Evolutionary conservation across 92 coral and sea anemone species (phyloP).

Genomic region (Porites divaricata): DNA sequence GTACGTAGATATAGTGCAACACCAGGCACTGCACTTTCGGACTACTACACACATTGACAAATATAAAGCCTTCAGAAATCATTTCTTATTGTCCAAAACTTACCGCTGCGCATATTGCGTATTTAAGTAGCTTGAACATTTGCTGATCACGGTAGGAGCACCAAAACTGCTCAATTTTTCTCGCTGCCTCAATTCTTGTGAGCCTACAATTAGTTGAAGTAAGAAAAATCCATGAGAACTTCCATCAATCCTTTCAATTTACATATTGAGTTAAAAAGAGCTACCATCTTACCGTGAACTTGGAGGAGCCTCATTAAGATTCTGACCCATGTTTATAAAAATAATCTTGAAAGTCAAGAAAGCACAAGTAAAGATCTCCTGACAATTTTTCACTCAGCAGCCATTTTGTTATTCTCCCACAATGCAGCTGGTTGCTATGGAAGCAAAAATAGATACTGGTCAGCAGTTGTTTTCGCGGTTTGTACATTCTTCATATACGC

Average conservation of each 20-base stretch:
- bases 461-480: neutral
- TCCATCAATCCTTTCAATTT: neutral
- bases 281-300: slow-evolving; percentile 38
- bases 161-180: slow-evolving; percentile 88
- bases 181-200: slow-evolving; percentile 76
- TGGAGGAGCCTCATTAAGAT: slow-evolving; percentile 41
- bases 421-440: slow-evolving; percentile 34
- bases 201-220: slow-evolving; percentile 28
- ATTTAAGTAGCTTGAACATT: slow-evolving; percentile 94
- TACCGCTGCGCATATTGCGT: slow-evolving; percentile 99
- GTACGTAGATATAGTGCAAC: neutral
- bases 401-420: slow-evolving; percentile 34
- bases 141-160: slow-evolving; percentile 95
- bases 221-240: neutral
- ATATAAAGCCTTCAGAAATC: too few species aligned
- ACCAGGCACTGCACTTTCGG: too few species aligned
- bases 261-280: neutral
- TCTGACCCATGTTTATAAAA: slow-evolving; percentile 59
- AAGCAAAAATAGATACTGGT: neutral
- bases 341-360: neutral
- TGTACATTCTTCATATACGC: neutral
- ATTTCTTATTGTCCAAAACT: slow-evolving; percentile 3
- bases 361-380: neutral
- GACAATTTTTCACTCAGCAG: too few species aligned
- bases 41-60: too few species aligned